These are phyloP conservation scores for Ypsolopha sequella DNA, from an alignment of 2,888 invertebrate genomes.

Conservation along the genomic window DNA sequence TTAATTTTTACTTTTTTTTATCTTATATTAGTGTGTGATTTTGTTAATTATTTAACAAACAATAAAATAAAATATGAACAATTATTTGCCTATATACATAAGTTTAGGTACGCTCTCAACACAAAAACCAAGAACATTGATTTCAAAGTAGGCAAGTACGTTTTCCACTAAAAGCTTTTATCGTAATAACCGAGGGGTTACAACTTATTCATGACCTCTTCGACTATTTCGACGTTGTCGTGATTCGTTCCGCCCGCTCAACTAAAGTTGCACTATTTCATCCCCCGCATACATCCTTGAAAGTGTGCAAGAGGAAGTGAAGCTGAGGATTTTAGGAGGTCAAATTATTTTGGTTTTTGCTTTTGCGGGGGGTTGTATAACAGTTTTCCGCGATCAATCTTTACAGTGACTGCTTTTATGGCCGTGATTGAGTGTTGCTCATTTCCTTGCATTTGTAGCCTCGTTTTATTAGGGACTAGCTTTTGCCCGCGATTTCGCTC, in stretches of 20 bases:
- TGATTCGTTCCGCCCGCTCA: slow-evolving; percentile 29
- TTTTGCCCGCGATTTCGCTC: too few relatives aligned
- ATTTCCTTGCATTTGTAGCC: too few relatives aligned
- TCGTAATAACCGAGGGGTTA: slow-evolving; percentile 1
- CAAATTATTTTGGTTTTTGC: too few relatives aligned
- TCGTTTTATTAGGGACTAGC: too few relatives aligned
- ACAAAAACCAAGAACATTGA: too few relatives aligned
- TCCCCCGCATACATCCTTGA: neutral
- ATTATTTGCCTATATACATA: too few relatives aligned
- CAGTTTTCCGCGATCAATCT: neutral
- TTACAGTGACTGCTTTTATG: slow-evolving; percentile 11
- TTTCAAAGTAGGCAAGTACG: neutral
- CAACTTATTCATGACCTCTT: neutral
- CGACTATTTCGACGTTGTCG: slow-evolving; percentile 8
- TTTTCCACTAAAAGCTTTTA: slow-evolving; percentile 3
- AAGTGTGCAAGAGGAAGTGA: neutral
- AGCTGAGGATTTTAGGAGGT: neutral
- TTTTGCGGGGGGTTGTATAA: slow-evolving; percentile 1
- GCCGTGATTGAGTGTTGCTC: slow-evolving; percentile 8
- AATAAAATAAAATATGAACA: too few relatives aligned
- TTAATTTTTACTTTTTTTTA: too few relatives aligned
- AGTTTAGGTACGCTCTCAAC: too few relatives aligned
- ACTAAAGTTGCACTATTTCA: slow-evolving; percentile 4
- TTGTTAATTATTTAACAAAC: too few relatives aligned
- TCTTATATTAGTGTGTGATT: too few relatives aligned